Evolutionary conservation across 2,888 invertebrate species (phyloP).

Genomic region (Calameuta idolon): DNA sequence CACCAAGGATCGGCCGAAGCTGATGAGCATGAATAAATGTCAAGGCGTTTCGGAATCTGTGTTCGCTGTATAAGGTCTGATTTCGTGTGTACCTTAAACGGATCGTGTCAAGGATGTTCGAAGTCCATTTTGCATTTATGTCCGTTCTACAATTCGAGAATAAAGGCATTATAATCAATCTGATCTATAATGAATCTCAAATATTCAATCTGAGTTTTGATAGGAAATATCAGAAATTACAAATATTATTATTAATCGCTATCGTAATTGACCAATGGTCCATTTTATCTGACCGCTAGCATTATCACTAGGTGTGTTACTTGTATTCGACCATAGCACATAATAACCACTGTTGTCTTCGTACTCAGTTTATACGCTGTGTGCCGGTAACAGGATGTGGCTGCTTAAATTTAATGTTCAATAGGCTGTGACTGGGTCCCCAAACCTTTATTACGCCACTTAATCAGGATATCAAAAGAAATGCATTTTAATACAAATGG

Average conservation of each 20-base stretch:
- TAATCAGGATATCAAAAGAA: constrained; percentile 27
- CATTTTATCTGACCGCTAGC: no score
- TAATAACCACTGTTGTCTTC: neutral
- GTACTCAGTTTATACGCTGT: constrained; percentile 9
- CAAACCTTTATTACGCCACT: constrained; percentile 31
- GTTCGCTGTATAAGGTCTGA: neutral
- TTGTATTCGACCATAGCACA: neutral
- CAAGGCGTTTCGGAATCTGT: constrained; percentile 1
- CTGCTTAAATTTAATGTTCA: constrained; percentile 51
- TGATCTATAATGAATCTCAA: no score
- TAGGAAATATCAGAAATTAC: neutral
- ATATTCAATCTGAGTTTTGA: neutral
- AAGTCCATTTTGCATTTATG: neutral
- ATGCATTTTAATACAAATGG: constrained; percentile 20
- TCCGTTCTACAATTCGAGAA: neutral
- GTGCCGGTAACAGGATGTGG: constrained; percentile 45
- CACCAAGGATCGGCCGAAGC: neutral
- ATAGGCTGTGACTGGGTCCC: constrained; percentile 41
- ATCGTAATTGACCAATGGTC: no score
- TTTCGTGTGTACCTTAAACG: neutral
- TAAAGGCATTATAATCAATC: neutral
- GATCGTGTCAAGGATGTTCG: neutral
- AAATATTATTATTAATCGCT: neutral
- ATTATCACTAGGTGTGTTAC: neutral
- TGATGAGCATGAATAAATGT: constrained; percentile 2